These are phyloP conservation scores for Ariolimax columbianus DNA, from an alignment of 2,888 invertebrate species.

Conservation along the genomic window DNA sequence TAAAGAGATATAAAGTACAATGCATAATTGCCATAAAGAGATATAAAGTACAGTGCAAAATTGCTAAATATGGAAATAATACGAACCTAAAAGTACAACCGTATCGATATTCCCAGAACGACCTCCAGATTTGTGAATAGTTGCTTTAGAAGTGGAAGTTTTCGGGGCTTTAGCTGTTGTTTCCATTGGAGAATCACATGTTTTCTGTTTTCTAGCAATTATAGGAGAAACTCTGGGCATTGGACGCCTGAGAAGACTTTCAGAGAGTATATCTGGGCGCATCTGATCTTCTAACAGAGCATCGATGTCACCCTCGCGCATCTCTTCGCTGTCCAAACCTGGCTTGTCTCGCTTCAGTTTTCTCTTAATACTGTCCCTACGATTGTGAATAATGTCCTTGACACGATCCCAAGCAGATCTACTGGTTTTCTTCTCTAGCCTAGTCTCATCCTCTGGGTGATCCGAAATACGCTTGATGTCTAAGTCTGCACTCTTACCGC, in stretches of 20 bases:
- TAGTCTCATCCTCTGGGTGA: not conserved
- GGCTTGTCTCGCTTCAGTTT: constrained; percentile 74
- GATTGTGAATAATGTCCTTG: constrained; percentile 87
- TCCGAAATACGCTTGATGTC: constrained; percentile 34
- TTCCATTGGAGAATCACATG: not conserved
- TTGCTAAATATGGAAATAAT: too few relatives aligned
- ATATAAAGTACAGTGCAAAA: too few relatives aligned
- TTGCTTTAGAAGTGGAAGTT: not conserved
- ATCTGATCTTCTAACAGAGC: constrained; percentile 60
- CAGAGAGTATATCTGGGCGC: constrained; percentile 57
- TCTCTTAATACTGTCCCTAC: constrained; percentile 84
- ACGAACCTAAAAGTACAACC: constrained; percentile 71
- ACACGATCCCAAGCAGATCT: constrained; percentile 89
- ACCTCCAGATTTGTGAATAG: constrained; percentile 42
- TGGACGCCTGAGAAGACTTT: constrained; percentile 66
- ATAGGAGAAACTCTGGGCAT: constrained; percentile 70
- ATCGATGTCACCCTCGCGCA: constrained; percentile 67
- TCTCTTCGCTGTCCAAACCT: constrained; percentile 63
- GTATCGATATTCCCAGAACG: constrained; percentile 62
- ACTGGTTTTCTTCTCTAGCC: constrained; percentile 66
- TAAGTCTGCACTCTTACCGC: constrained; percentile 66
- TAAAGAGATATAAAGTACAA: too few relatives aligned
- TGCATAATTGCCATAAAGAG: too few relatives aligned
- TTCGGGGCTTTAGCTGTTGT: constrained; percentile 54
- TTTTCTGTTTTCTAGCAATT: constrained; percentile 61